Conservation (phyloP, 1,140 invertebrate species). For the Drosophila tani region DNA sequence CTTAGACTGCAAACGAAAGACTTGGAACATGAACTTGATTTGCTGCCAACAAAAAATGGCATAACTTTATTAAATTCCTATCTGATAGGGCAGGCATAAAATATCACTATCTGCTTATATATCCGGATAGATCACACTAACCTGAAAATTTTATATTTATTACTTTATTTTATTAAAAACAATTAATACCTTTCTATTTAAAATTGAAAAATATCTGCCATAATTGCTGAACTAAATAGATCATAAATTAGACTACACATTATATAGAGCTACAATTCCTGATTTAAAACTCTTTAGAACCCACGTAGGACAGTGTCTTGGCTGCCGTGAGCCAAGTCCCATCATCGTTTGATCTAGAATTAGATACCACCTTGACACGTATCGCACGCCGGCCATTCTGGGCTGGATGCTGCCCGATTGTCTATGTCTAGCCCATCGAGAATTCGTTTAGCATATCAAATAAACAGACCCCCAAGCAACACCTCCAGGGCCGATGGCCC, state of each 20-base stretch:
- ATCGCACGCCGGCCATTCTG: neutral
- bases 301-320: neutral
- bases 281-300: neutral
- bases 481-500: constrained; percentile 28
- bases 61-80: neutral
- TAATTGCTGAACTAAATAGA: too few relatives aligned
- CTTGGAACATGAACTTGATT: neutral
- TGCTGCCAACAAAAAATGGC: neutral
- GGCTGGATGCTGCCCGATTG: constrained; percentile 3
- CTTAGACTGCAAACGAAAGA: neutral
- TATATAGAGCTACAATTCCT: neutral
- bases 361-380: constrained; percentile 24
- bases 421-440: constrained; percentile 10
- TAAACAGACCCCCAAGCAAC: constrained; percentile 21
- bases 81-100: neutral
- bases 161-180: neutral
- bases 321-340: neutral
- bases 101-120: too few relatives aligned
- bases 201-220: too few relatives aligned
- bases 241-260: too few relatives aligned
- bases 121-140: neutral
- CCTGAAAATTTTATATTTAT: neutral
- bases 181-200: neutral
- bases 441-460: constrained; percentile 39
- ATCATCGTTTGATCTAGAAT: neutral